Evolutionary conservation across 2,113 vertebrate genomes (phyloP).

Genomic region (Sebastes schlegelii): DNA sequence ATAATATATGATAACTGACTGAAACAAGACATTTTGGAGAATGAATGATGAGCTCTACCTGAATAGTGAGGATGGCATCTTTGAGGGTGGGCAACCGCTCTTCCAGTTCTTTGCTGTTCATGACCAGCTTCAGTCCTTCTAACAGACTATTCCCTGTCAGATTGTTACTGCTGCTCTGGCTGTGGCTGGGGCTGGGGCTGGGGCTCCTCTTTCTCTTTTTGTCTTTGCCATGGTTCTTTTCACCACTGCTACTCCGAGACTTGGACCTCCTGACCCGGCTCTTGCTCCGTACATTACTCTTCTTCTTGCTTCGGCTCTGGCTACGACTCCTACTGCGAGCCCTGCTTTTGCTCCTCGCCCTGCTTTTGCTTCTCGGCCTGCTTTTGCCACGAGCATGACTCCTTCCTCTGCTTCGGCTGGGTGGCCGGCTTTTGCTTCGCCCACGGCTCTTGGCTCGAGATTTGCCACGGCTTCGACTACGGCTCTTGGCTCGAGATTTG

Average conservation of each 20-base stretch:
- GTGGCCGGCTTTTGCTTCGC: constrained; percentile 36
- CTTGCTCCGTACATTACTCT: constrained; percentile 67
- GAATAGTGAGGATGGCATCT: constrained; percentile 90
- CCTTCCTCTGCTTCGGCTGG: constrained; percentile 67
- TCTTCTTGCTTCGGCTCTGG: constrained; percentile 39
- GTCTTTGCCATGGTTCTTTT: constrained; percentile 37
- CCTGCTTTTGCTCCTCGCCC: constrained; percentile 56
- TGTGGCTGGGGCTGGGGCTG: neutral
- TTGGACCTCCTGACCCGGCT: constrained; percentile 71
- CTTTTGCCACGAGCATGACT: constrained; percentile 58
- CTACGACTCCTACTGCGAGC: constrained; percentile 56
- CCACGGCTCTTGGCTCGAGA: constrained; percentile 44
- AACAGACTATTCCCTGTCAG: constrained; percentile 82
- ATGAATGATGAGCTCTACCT: constrained; percentile 71
- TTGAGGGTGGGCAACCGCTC: constrained; percentile 88
- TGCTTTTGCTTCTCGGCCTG: constrained; percentile 29
- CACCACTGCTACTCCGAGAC: constrained; percentile 62
- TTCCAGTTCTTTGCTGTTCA: constrained; percentile 88
- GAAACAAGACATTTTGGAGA: neutral
- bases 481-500: constrained; percentile 52
- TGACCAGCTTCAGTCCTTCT: constrained; percentile 90
- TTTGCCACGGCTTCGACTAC: constrained; percentile 35
- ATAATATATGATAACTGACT: neutral
- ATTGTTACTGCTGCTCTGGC: neutral
- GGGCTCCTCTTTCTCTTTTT: constrained; percentile 54